These are phyloP conservation scores for Lordiphosa collinella DNA, from an alignment of 1,140 invertebrate genomes.

Conservation along the genomic window DNA sequence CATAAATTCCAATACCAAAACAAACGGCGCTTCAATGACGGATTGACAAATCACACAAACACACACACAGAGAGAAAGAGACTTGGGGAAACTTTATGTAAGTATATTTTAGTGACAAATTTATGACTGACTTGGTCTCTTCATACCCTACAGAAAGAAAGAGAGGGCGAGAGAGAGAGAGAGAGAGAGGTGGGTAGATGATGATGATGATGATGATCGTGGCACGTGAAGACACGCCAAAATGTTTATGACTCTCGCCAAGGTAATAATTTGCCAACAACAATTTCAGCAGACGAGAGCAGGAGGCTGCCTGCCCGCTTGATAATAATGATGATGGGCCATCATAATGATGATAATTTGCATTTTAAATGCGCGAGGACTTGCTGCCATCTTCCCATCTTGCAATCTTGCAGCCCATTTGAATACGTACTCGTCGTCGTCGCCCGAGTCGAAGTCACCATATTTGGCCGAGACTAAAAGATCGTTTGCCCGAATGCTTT, in stretches of 20 bases:
- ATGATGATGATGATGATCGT: slow-evolving; percentile 34
- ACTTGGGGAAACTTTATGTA: slow-evolving; percentile 30
- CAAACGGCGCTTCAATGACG: slow-evolving; percentile 71
- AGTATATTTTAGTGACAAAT: slow-evolving; percentile 66
- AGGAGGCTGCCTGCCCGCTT: slow-evolving; percentile 25
- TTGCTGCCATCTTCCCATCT: background rate
- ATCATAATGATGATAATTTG: slow-evolving; percentile 77
- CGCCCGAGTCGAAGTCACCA: slow-evolving; percentile 53
- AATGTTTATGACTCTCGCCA: slow-evolving; percentile 67
- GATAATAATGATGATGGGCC: slow-evolving; percentile 47
- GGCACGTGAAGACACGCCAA: slow-evolving; percentile 74
- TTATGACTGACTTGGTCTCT: slow-evolving; percentile 64
- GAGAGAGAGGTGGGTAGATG: slow-evolving; percentile 1
- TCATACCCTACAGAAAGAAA: background rate
- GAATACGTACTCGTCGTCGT: slow-evolving; percentile 43
- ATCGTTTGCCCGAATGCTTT: slow-evolving; percentile 19
- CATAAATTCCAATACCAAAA: slow-evolving; percentile 49
- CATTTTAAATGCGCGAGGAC: slow-evolving; percentile 70
- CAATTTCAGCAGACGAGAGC: slow-evolving; percentile 20
- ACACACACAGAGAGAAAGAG: background rate
- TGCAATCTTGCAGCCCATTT: slow-evolving; percentile 48
- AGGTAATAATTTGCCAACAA: slow-evolving; percentile 76
- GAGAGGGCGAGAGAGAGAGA: too few relatives aligned
- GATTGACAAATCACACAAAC: slow-evolving; percentile 64
- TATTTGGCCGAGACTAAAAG: slow-evolving; percentile 64